Evolutionary conservation across 2,113 vertebrate species (phyloP).

Genomic region (Rhynchopsitta pachyrhyncha): DNA sequence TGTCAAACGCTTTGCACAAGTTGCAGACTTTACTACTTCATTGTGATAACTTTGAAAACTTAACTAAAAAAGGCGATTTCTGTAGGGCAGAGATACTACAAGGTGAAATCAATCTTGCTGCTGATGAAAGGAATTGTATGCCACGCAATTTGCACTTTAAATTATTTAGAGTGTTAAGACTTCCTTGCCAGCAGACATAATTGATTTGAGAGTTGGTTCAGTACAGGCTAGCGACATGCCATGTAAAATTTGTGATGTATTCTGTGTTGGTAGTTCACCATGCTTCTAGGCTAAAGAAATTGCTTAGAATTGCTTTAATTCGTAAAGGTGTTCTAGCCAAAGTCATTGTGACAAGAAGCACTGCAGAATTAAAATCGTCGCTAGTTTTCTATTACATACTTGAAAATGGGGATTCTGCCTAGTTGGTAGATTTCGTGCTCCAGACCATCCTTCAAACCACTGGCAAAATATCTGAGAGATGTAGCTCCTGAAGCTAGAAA

Average conservation of each 20-base stretch:
- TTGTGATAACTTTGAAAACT: slow-evolving; percentile 53
- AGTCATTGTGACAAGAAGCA: background rate
- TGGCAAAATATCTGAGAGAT: background rate
- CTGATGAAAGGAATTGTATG: slow-evolving; percentile 45
- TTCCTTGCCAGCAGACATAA: slow-evolving; percentile 63
- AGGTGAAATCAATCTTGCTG: slow-evolving; percentile 62
- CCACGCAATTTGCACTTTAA: slow-evolving; percentile 43
- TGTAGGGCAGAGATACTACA: slow-evolving; percentile 50
- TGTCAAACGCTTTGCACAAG: too few relatives aligned
- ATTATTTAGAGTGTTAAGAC: slow-evolving; percentile 67
- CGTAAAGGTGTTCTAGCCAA: background rate
- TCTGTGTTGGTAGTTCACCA: slow-evolving; percentile 31
- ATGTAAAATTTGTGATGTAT: slow-evolving; percentile 42
- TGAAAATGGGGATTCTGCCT: background rate
- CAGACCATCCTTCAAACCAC: background rate
- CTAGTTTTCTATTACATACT: background rate
- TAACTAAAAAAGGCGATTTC: slow-evolving; percentile 47
- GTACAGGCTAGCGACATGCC: slow-evolving; percentile 47
- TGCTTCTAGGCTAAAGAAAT: slow-evolving; percentile 37
- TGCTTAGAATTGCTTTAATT: slow-evolving; percentile 14
- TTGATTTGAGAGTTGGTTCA: slow-evolving; percentile 65
- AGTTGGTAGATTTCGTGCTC: background rate
- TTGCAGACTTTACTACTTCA: slow-evolving; percentile 4
- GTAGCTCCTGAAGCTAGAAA: background rate
- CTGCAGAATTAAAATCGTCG: background rate